Percentiles rank a stretch among this genome's conserved stretches.
These are phyloP conservation scores for Petrophora chlorosata DNA, from an alignment of 2,888 invertebrate species.

Conservation along the genomic window DNA sequence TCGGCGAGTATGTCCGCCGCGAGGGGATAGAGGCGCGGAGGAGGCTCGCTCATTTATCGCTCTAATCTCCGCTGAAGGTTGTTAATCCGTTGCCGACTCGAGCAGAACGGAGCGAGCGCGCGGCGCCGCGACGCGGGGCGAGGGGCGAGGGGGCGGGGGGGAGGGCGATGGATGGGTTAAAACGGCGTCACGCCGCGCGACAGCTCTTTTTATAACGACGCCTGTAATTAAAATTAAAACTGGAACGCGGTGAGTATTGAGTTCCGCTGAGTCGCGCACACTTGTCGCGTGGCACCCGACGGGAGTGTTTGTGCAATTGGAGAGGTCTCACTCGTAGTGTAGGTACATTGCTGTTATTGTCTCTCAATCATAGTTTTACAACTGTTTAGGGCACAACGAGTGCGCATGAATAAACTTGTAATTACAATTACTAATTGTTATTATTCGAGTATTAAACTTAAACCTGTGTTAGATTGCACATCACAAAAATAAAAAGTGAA, in stretches of 20 bases:
- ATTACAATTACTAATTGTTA: no score
- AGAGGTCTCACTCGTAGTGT: no score
- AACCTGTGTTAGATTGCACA: no score
- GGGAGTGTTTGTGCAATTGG: no score
- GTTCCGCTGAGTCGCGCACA: not conserved
- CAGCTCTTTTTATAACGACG: slow-evolving; percentile 8
- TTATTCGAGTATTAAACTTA: no score
- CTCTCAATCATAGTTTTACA: no score
- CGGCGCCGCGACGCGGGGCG: not conserved
- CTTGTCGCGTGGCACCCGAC: not conserved
- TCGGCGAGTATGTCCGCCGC: not conserved
- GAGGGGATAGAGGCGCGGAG: not conserved
- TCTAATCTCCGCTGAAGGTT: slow-evolving; percentile 23
- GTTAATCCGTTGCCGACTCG: slow-evolving; percentile 14
- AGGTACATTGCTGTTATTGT: no score
- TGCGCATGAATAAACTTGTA: no score
- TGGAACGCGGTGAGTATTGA: not conserved
- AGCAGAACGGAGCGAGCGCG: not conserved
- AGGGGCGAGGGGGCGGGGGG: no score
- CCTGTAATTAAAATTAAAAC: slow-evolving; percentile 9
- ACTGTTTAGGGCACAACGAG: no score
- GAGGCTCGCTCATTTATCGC: not conserved
- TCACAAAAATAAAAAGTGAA: no score
- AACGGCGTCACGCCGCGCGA: not conserved
- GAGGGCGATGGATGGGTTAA: not conserved